These are phyloP conservation scores for Orycteropus afer DNA, from an alignment of 2,113 vertebrate species.

Conservation along the genomic window DNA sequence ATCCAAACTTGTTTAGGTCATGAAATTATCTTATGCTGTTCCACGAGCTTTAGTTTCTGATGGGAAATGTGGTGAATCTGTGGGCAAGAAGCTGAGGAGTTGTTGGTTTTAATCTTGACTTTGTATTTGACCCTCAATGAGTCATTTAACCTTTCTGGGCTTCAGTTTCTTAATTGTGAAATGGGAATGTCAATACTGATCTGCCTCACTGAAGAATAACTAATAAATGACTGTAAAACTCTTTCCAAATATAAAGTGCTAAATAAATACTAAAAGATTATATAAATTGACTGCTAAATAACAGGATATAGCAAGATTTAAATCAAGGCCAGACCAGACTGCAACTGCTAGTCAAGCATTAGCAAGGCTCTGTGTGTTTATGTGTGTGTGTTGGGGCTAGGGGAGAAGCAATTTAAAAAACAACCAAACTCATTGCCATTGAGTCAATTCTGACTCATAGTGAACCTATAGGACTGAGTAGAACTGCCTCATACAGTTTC, in stretches of 20 bases:
- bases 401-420: too few species aligned
- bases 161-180: slow-evolving; percentile 53
- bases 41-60: not conserved
- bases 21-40: not conserved
- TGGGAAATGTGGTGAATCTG: not conserved
- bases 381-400: not conserved
- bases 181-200: not conserved
- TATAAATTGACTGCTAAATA: slow-evolving; percentile 9
- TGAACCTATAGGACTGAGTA: too few species aligned
- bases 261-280: slow-evolving; percentile 34
- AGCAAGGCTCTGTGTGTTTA: not conserved
- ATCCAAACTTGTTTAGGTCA: not conserved
- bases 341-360: not conserved
- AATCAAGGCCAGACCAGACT: not conserved
- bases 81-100: not conserved
- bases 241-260: not conserved
- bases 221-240: not conserved
- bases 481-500: too few species aligned
- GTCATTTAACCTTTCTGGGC: not conserved
- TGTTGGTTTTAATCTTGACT: not conserved
- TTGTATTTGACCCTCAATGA: not conserved
- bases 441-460: too few species aligned
- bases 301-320: not conserved
- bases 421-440: too few species aligned
- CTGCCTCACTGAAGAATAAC: slow-evolving; percentile 9